These are phyloP conservation scores for Mesembrinibis cayennensis DNA, from an alignment of 2,113 vertebrate genomes.

Conservation along the genomic window DNA sequence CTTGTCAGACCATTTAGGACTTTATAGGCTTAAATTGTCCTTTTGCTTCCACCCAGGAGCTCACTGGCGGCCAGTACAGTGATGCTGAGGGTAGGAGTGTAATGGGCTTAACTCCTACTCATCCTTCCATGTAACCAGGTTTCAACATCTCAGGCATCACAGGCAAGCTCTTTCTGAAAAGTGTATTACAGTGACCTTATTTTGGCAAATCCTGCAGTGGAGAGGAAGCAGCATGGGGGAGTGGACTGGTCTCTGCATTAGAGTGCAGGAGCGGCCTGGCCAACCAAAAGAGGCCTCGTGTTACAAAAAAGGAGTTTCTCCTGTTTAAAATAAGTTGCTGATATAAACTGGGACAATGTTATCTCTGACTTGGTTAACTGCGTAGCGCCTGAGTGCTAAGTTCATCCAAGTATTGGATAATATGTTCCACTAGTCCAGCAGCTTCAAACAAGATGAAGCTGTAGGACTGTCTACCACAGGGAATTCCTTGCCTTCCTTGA, in stretches of 20 bases:
- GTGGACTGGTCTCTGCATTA: background rate
- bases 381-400: background rate
- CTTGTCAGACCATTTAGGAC: background rate
- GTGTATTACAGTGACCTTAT: background rate
- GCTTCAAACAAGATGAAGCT: background rate
- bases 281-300: background rate
- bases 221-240: background rate
- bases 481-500: background rate
- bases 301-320: background rate
- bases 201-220: background rate
- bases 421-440: background rate
- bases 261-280: background rate
- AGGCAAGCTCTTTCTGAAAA: background rate
- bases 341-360: fast-evolving
- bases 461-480: background rate
- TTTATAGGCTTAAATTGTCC: background rate
- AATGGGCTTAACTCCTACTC: background rate
- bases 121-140: background rate
- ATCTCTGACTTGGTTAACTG: background rate
- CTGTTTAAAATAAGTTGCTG: background rate
- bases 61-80: background rate
- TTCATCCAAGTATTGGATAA: background rate
- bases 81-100: background rate
- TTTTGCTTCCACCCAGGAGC: background rate
- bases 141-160: background rate